These are phyloP conservation scores for Aphaenogaster rudis DNA, from an alignment of 1,140 invertebrate species.

Conservation along the genomic window DNA sequence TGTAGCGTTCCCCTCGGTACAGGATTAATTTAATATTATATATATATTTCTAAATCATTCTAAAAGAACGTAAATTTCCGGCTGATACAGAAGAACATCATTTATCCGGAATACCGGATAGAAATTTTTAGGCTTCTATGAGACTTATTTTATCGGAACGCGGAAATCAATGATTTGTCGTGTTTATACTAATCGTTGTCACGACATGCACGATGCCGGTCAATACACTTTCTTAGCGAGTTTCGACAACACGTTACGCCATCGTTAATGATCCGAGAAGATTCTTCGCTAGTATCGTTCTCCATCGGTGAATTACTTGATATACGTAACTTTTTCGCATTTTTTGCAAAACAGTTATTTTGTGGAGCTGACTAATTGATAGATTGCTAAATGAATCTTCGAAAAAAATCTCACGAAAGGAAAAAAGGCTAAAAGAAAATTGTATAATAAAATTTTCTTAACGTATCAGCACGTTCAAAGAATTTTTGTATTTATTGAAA, in stretches of 20 bases:
- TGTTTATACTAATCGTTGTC: not conserved
- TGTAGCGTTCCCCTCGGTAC: not conserved
- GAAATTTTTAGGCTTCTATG: not conserved
- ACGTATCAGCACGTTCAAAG: not conserved
- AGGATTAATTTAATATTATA: not conserved
- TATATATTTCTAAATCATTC: not conserved
- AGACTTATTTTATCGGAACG: slow-evolving; percentile 17
- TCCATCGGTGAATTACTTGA: not conserved
- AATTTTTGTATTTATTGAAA: slow-evolving; percentile 21
- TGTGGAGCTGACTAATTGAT: not conserved
- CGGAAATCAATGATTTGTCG: slow-evolving; percentile 58
- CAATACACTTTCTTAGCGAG: slow-evolving; percentile 32
- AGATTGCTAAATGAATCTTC: not conserved
- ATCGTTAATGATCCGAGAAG: slow-evolving; percentile 44
- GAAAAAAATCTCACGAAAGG: not conserved
- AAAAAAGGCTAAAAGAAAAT: not conserved
- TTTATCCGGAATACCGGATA: not conserved
- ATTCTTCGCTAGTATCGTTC: not conserved
- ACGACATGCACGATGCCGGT: not conserved
- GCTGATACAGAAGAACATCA: not conserved
- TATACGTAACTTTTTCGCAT: not conserved
- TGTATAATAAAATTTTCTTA: not conserved
- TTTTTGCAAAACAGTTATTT: not conserved
- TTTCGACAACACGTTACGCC: slow-evolving; percentile 42
- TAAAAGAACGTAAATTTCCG: not conserved